Conservation (phyloP, 1,140 invertebrate species). For the Neocloeon triangulifer region DNA sequence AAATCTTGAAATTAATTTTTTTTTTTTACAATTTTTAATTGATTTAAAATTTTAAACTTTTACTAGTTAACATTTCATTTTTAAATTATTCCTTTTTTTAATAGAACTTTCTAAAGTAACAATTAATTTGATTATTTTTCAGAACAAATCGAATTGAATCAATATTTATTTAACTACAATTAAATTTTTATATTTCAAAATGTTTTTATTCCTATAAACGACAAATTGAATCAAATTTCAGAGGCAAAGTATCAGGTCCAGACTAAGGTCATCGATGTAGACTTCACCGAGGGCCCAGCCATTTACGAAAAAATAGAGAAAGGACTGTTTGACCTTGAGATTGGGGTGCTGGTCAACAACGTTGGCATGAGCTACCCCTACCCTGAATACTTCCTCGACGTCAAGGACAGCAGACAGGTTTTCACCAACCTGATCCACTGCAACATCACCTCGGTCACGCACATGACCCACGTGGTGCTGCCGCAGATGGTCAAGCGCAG, state of each 20-base stretch:
- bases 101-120: too few relatives aligned
- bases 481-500: slow-evolving; percentile 69
- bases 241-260: slow-evolving; percentile 50
- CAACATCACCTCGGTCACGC: slow-evolving; percentile 49
- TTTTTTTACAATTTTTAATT: too few relatives aligned
- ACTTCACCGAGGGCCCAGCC: slow-evolving; percentile 43
- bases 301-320: slow-evolving; percentile 58
- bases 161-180: too few relatives aligned
- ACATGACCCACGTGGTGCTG: slow-evolving; percentile 65
- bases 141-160: too few relatives aligned
- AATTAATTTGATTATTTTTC: too few relatives aligned
- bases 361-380: slow-evolving; percentile 78
- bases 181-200: too few relatives aligned
- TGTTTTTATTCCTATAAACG: too few relatives aligned
- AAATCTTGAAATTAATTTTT: too few relatives aligned
- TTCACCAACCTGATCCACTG: slow-evolving; percentile 35
- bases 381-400: slow-evolving; percentile 60
- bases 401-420: slow-evolving; percentile 26
- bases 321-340: slow-evolving; percentile 53
- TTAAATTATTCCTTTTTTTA: too few relatives aligned
- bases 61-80: too few relatives aligned
- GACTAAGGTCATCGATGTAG: slow-evolving; percentile 59
- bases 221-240: too few relatives aligned
- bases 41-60: too few relatives aligned
- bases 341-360: slow-evolving; percentile 87